Base-by-base conservation (phyloP, 35 echinoderm and acorn worm species). In the Eucidaris tribuloides region DNA sequence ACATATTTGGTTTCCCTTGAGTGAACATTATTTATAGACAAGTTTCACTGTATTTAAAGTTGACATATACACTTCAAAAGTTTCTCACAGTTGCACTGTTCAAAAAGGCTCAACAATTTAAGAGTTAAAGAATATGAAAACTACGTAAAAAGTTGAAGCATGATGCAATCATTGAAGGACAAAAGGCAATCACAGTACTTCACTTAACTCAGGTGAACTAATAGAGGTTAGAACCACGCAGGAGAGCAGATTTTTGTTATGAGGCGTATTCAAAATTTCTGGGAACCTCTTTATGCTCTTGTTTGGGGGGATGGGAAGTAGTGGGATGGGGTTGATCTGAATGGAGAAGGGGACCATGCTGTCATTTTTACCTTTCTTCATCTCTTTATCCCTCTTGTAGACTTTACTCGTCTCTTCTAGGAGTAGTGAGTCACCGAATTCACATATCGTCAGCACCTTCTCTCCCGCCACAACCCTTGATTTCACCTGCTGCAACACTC, bases 381-480 rank as follows among this genome's bases (percentile, higher is more conserved):
- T 92, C 11, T 97, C 94, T 30, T 97, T 94, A 9, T 89, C 82
- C 43, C 93, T 97, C 70, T 97, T 97, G 87, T 86, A 97, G 20
- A 97, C 90, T 58, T 86, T 71, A 7, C 42, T 24, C 28, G 94
- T 93, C 62, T 93, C 74, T 40, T 86, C 88, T 31, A 80, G 20
- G 0, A 97, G 43, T 29, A 83, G 58, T 35, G 77, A 83, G 45
- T 97, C 94, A 59, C 90, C 94, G 82, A 89, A 37, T 14, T 86
- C 86, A 87, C 94, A 97, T 0, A 97, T 46, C 56, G 78, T 52
- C 43, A 87, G 84, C 24, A 87, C 79, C 22, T 54, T 59, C 27
- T 44, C 65, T 1, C 85, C 91, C 3, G 85, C 78, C 38, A 83
- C 79, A 77, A 34, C 34, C 62, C 83, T 70, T 19, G 42, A 44